Base-by-base conservation (phyloP, 2,888 invertebrate species). In the Penaeus monodon region DNA sequence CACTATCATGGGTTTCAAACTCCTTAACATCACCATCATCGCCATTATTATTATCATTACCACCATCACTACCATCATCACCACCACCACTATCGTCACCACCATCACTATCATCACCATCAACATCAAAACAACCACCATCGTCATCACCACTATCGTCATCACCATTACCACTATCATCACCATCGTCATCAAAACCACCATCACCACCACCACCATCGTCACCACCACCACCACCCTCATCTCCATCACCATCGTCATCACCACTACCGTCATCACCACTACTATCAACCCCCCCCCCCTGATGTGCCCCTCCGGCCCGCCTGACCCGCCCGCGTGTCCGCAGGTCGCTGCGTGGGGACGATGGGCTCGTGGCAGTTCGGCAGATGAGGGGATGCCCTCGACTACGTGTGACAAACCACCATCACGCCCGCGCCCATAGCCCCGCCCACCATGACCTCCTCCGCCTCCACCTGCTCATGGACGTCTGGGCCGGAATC, bases 361-460 rank as follows among this genome's bases (percentile, higher is more conserved):
- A 89, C 89, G 66, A 90, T 90, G 90, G 90, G 90, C n/a, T 90
- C 90, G 64, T 90, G 90, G 90, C 89, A 88, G 79, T 90, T 90
- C 88, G 84, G 88, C 88, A 90, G 89, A 89, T 89, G 89, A 89
- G 89, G 84, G 82, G 85, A 88, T 84, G 88, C 88, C 88, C 80
- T 88, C 24, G 81, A 80, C 84, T 88, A 84, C 80, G 88, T 88
- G 88, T 88, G 88, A 88, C 87, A 73, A 78, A 70, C 57, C 70
- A 68, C 82, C 81, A 49, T 24, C 77, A 68, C 70, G 27, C 70
- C 70, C 27, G 27, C 70, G 70, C 70, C 76, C 66, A 44, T 64
- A 33, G 29, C 78, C 81, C 44, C 79, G 27, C 63, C 83, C 83
- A 77, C 65, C 22, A 27, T 74, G 29, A 70, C 70, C 63, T 66